phyloP scores from a whole-genome alignment of 2,888 invertebrate species.

The Plusia festucae region DNA sequence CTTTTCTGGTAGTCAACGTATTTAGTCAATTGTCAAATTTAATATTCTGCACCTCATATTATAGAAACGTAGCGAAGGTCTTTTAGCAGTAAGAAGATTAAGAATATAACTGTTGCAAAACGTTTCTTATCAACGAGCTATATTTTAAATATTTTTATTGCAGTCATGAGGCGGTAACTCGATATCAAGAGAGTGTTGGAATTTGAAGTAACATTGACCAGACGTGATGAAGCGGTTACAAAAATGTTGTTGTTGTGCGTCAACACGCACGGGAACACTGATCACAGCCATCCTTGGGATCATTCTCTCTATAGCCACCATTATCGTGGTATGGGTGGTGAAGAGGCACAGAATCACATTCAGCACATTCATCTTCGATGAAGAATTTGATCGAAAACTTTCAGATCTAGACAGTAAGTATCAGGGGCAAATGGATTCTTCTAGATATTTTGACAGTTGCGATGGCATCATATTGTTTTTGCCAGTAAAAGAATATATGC shows the following conservation, averaged over 20 bases:
- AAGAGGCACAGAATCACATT: conserved; percentile 90
- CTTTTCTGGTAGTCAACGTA: background rate
- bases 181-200: conserved; percentile 9
- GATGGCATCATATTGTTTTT: no score
- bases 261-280: conserved; percentile 93
- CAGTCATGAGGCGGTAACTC: conserved; percentile 69
- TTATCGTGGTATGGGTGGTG: conserved; percentile 91
- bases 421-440: background rate
- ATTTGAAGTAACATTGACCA: conserved; percentile 24
- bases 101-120: conserved; percentile 7
- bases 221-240: conserved; percentile 87
- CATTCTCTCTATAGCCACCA: conserved; percentile 92
- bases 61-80: no score
- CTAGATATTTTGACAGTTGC: background rate
- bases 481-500: no score
- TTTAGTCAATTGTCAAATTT: background rate
- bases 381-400: conserved; percentile 85
- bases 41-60: no score
- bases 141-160: conserved; percentile 48
- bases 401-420: conserved; percentile 91
- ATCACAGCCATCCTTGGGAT: conserved; percentile 93
- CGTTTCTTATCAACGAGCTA: conserved; percentile 13
- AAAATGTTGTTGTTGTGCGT: conserved; percentile 92
- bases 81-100: conserved; percentile 2
- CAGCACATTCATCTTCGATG: conserved; percentile 94